These are phyloP conservation scores for Hybos culiciformis DNA, from an alignment of 2,888 invertebrate genomes.

Conservation along the genomic window DNA sequence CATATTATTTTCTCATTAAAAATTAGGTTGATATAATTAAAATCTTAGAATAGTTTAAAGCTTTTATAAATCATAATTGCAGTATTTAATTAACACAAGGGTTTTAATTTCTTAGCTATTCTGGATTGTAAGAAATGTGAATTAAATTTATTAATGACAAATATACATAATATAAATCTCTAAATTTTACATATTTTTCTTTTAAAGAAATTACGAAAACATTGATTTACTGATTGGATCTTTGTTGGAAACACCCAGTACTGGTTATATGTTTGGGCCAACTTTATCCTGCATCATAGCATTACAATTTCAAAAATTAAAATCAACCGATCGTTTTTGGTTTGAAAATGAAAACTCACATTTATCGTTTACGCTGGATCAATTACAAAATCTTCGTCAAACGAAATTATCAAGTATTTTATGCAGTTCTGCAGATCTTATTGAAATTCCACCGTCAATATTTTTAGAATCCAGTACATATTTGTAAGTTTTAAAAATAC, in stretches of 20 bases:
- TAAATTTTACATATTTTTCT: background rate
- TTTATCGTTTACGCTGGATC: conserved; percentile 62
- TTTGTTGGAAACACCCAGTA: conserved; percentile 61
- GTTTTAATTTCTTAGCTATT: too few species aligned
- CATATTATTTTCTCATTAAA: too few species aligned
- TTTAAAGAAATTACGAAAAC: conserved; percentile 51
- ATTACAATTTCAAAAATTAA: conserved; percentile 65
- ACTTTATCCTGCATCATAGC: conserved; percentile 79
- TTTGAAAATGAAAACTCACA: conserved; percentile 90
- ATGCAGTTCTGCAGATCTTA: conserved; percentile 57
- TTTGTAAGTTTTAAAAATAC: conserved; percentile 45
- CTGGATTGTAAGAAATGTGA: too few species aligned
- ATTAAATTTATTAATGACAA: too few species aligned
- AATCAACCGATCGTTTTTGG: conserved; percentile 87
- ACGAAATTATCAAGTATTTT: conserved; percentile 68
- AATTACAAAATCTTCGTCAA: too few species aligned
- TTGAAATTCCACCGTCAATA: conserved; percentile 12
- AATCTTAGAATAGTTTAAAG: too few species aligned
- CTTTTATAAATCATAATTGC: too few species aligned
- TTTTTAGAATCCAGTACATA: conserved; percentile 76
- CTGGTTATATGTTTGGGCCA: conserved; percentile 73
- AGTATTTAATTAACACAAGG: too few species aligned
- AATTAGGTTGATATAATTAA: too few species aligned
- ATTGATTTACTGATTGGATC: conserved; percentile 77
- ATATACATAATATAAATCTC: background rate